Base-by-base conservation (phyloP, 2,797 vertebrate genomes). In the Danio tinwini region DNA sequence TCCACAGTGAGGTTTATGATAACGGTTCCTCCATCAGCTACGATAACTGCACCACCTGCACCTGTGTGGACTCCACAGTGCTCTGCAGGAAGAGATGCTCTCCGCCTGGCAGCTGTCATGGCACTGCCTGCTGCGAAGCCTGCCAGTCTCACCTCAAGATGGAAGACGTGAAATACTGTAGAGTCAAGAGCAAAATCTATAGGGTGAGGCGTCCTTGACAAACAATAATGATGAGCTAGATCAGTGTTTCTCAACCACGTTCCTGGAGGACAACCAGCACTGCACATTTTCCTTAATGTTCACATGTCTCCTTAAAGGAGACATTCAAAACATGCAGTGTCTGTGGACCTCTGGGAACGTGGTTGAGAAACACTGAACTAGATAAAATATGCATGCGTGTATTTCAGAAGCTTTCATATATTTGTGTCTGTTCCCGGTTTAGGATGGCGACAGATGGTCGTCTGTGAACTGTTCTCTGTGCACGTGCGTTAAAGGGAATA, bases 361-460 rank as follows among this genome's bases (percentile, higher is more conserved):
- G 29, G 47, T 9, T 16, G 17, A 50, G 70, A 8, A 59, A 63
- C 10, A 16, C n/a, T 40, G 37, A 77, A 16, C 14, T 14, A 21
- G 50, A 5, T 19, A 29, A 49, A 1, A 45, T 17, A 44, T 62
- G 40, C 3, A 47, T 74, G 29, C 7, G 6, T 69, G 42, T 53
- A 17, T 13, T 19, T 67, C 5, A 29, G 19, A 29, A 55, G 37
- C 21, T 19, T 16, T 17, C 37, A 5, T 19, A 2, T 44, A 2
- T 39, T 5, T 49, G 10, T 59, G n/a, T 76, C 6, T 74, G 12
- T 42, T 16, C n/a, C 13, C 65, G 5, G 16, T 68, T 21, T 37
- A 76, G 98, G 97, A 98, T 84, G 97, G 97, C 72, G 97, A 99
- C 93, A 96, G 96, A 93, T 99, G 98, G 98, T 96, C 98, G 0